These are phyloP conservation scores for Samia ricini DNA, from an alignment of 1,140 invertebrate species.

Conservation along the genomic window DNA sequence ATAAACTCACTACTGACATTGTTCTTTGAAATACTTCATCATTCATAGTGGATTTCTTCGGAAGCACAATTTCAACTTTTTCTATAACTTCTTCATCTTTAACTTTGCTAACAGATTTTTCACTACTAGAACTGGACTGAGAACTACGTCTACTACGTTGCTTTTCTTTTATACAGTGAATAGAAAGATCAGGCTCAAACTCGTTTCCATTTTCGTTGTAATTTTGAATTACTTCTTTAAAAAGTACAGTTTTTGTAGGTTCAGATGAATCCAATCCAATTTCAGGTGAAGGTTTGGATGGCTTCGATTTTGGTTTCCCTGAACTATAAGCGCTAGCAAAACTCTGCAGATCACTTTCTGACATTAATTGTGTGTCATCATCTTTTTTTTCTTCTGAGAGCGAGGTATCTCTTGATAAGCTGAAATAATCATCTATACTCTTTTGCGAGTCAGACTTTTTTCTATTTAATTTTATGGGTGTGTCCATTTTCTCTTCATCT, in stretches of 20 bases:
- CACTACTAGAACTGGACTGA: constrained; percentile 66
- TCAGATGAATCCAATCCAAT: constrained; percentile 48
- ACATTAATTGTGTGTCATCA: constrained; percentile 69
- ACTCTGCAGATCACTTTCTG: constrained; percentile 78
- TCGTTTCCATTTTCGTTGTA: constrained; percentile 3
- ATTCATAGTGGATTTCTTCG: constrained; percentile 23
- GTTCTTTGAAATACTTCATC: constrained; percentile 39
- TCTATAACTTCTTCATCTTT: constrained; percentile 47
- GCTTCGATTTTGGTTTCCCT: constrained; percentile 61
- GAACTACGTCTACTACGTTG: constrained; percentile 54
- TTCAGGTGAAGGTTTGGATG: constrained; percentile 46
- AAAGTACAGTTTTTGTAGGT: constrained; percentile 45
- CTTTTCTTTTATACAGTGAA: constrained; percentile 37
- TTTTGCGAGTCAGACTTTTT: constrained; percentile 78
- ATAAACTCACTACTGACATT: constrained; percentile 36
- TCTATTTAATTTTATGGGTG: constrained; percentile 65
- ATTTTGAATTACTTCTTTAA: constrained; percentile 55
- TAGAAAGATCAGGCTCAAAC: constrained; percentile 44
- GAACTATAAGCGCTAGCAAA: constrained; percentile 81
- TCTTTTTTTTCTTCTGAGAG: constrained; percentile 66
- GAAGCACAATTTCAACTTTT: constrained; percentile 28
- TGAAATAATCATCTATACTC: constrained; percentile 79
- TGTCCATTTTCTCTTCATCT: constrained; percentile 54
- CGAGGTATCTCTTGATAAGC: constrained; percentile 74
- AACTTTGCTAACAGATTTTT: constrained; percentile 61